These are phyloP conservation scores for Phasia obesa DNA, from an alignment of 2,888 invertebrate genomes.

Conservation along the genomic window DNA sequence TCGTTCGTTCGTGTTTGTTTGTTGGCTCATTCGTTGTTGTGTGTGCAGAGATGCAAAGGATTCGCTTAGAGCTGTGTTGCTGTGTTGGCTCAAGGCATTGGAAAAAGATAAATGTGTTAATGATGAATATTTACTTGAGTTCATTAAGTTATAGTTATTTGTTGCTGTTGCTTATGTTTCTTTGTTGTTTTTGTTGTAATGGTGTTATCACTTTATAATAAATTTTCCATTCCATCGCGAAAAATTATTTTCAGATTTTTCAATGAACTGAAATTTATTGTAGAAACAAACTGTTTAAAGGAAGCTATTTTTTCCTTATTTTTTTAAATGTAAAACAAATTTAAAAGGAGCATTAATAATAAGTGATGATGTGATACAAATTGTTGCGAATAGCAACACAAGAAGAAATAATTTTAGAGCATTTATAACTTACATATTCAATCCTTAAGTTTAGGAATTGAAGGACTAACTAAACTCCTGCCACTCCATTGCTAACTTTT, in stretches of 20 bases:
- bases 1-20: conserved; percentile 23
- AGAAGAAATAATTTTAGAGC: no score
- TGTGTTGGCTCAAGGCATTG: conserved; percentile 51
- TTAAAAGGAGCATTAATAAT: no score
- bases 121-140: conserved; percentile 66
- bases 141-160: conserved; percentile 58
- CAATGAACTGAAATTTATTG: conserved; percentile 21
- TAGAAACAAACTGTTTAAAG: not conserved
- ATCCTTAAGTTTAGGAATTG: no score
- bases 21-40: not conserved
- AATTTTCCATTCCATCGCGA: conserved; percentile 33
- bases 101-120: conserved; percentile 66
- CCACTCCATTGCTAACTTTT: no score
- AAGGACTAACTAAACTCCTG: no score
- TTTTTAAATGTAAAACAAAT: no score
- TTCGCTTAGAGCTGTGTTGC: conserved; percentile 25
- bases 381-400: no score
- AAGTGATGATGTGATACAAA: no score
- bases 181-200: conserved; percentile 9
- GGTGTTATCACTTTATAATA: conserved; percentile 50
- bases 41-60: conserved; percentile 1
- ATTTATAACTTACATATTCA: no score
- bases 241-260: conserved; percentile 31
- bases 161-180: not conserved
- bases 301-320: no score